Evolutionary conservation across 2,888 invertebrate species (phyloP).

Genomic region (Arrhopalites spinosus): DNA sequence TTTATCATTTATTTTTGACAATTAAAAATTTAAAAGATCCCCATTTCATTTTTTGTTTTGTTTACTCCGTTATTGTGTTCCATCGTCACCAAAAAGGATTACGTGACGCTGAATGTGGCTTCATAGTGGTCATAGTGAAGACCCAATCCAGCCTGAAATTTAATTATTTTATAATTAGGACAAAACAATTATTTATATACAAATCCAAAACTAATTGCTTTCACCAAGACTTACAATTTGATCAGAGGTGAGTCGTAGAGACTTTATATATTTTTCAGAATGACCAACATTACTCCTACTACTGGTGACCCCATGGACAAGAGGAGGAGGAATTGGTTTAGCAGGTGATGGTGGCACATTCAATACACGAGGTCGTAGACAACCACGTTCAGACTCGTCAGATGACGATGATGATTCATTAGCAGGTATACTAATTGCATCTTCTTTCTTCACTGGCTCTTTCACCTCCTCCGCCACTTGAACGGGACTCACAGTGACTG

Average conservation of each 20-base stretch:
- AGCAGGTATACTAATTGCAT: not conserved
- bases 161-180: too few relatives aligned
- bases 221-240: too few relatives aligned
- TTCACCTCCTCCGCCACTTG: too few relatives aligned
- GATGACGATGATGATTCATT: constrained; percentile 47
- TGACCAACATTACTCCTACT: constrained; percentile 23
- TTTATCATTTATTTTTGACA: too few relatives aligned
- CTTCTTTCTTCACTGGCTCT: too few relatives aligned
- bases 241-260: constrained; percentile 86
- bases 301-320: not conserved
- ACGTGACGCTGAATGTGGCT: constrained; percentile 96
- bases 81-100: too few relatives aligned
- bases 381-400: constrained; percentile 55
- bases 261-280: constrained; percentile 79
- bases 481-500: too few relatives aligned
- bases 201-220: too few relatives aligned
- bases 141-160: constrained; percentile 40
- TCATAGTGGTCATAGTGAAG: constrained; percentile 92
- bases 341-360: constrained; percentile 26
- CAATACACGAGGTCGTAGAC: constrained; percentile 38
- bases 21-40: too few relatives aligned
- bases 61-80: too few relatives aligned
- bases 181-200: too few relatives aligned
- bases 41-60: too few relatives aligned
- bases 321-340: constrained; percentile 31